These are phyloP conservation scores for Drosophila rhopaloa DNA, from an alignment of 1,140 invertebrate species.

Conservation along the genomic window DNA sequence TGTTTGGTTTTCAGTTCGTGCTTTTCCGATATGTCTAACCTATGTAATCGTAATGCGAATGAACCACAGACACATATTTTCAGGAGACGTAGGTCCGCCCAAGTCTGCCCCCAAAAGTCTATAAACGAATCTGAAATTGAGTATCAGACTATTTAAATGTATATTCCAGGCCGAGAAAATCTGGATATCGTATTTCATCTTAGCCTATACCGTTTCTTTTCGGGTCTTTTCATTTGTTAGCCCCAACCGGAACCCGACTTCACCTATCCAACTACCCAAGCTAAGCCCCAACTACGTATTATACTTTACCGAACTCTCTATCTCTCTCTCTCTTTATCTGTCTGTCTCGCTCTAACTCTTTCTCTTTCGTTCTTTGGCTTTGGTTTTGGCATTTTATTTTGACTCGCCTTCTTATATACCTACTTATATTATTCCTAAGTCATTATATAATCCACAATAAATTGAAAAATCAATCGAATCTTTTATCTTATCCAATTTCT, in stretches of 20 bases:
- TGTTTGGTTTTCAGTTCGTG: conserved; percentile 48
- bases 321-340: conserved; percentile 34
- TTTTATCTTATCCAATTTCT: conserved; percentile 51
- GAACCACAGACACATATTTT: conserved; percentile 11
- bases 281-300: conserved; percentile 36
- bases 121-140: conserved; percentile 4
- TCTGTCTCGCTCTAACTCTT: conserved; percentile 25
- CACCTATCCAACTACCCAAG: conserved; percentile 23
- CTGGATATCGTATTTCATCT: background rate
- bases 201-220: conserved; percentile 8
- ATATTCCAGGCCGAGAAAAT: conserved; percentile 11
- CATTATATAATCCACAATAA: conserved; percentile 42
- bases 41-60: conserved; percentile 19
- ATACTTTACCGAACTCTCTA: conserved; percentile 28
- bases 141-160: conserved; percentile 4
- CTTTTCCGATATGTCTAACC: conserved; percentile 38
- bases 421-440: conserved; percentile 55
- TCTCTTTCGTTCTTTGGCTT: conserved; percentile 49
- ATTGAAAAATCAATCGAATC: conserved; percentile 47
- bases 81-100: conserved; percentile 14
- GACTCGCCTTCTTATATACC: conserved; percentile 58
- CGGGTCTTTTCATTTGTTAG: conserved; percentile 30
- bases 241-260: conserved; percentile 13
- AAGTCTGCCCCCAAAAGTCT: background rate
- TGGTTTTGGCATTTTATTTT: conserved; percentile 54